phyloP scores from a whole-genome alignment of 2,113 vertebrate genomes.

The Corythornis cristatus region DNA sequence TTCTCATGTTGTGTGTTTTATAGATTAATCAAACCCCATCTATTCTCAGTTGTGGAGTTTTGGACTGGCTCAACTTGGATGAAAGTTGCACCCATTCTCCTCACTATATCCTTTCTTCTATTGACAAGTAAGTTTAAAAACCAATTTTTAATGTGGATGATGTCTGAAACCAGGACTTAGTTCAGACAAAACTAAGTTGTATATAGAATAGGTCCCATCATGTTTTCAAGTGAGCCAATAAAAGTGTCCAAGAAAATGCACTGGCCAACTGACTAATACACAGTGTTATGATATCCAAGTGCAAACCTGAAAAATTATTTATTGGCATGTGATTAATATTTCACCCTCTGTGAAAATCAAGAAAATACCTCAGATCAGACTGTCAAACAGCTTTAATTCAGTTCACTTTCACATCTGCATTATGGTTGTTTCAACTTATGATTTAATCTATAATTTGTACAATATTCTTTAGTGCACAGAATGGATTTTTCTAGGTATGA shows the following conservation, averaged over 20 bases:
- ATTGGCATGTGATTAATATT: not conserved
- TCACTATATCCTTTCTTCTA: constrained; percentile 33
- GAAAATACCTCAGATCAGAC: not conserved
- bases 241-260: not conserved
- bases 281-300: not conserved
- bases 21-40: constrained; percentile 79
- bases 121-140: constrained; percentile 66
- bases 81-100: constrained; percentile 47
- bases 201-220: not conserved
- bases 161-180: not conserved
- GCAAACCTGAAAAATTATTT: not conserved
- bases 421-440: not conserved
- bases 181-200: not conserved
- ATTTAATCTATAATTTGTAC: not conserved
- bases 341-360: not conserved
- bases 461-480: not conserved
- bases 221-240: not conserved
- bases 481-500: not conserved
- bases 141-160: not conserved
- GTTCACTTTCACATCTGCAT: not conserved
- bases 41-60: constrained; percentile 58
- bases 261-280: not conserved
- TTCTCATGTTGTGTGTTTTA: not conserved
- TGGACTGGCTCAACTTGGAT: constrained; percentile 81
- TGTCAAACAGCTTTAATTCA: not conserved